Base-by-base conservation (phyloP, 2,113 vertebrate species). In the Parotia lawesii region DNA sequence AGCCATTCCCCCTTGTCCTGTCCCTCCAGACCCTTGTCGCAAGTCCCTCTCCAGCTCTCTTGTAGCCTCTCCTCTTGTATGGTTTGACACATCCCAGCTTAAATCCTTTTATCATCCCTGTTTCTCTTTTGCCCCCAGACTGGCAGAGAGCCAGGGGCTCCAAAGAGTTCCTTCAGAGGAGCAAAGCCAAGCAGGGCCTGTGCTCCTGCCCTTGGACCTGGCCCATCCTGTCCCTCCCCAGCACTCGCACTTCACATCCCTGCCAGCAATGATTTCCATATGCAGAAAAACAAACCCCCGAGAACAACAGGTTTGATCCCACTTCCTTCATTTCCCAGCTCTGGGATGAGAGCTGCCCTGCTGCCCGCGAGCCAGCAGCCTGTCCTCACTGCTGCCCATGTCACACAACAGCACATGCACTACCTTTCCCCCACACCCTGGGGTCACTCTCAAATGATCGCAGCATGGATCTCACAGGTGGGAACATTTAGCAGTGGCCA, bases 211-310 rank as follows among this genome's bases (percentile, higher is more conserved):
- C 87, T 67, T 1, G 0, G 57, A 71, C 27, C 29, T 50, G n/a
- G 29, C 44, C 38, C 77, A 33, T 50, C 69, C 84, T 48, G 22
- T 48, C 62, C 77, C 60, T 64, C 54, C 80, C n/a, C 66, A 81
- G 45, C 0, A 1, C 69, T 75, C 64, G 12, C 75, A 57, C 61
- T 44, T 67, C 69, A 35, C 5, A 3, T 56, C 57, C 5, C 4
- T 25, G 31, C 73, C 23, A 4, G 87, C n/a, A 57, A 85, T 22
- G 40, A 91, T 44, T 95, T 91, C 92, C 95, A 94, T 11, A 69
- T 45, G 85, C 53, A 91, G 71, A 58, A 74, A 56, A 70, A 35
- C 40, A 83, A 84, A 15, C 4, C 29, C 40, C 8, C 35, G 45
- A 28, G 62, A 60, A 77, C 60, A 89, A 44, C 12, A 27, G 42